Evolutionary conservation across 2,888 invertebrate genomes (phyloP), one percentile per base, ranked within the genome.

Genomic region (Conomelus anceps): DNA sequence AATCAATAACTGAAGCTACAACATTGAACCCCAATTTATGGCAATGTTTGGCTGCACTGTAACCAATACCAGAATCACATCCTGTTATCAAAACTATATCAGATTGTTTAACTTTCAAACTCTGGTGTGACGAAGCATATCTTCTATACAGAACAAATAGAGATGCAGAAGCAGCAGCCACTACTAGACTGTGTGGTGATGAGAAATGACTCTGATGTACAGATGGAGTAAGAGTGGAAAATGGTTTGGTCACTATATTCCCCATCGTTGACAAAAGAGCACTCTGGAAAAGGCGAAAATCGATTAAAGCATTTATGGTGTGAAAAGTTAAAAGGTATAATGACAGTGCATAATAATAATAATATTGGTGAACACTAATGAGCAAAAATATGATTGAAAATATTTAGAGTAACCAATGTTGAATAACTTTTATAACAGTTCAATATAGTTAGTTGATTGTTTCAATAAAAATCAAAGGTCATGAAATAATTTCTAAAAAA

Each of bases 31-130:
- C 97, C 91, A 95, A 94, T 9, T 95, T 93, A 91, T 96, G 94
- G 23, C 95, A 94, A 86, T 90, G 89, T 20, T 90, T 34, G 23
- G 90, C 89, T 85, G 89, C 86, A 1, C 96, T 95, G 93, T 95
- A 97, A 89, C 98, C 98, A 22, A 98, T 94, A 1, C 98, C 98
- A 89, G 97, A 96, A 93, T 98, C 98, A 92, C 98, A 98, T 85
- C 98, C 98, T 9, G 97, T 97, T 91, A 98, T 96, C 22, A 97
- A 90, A 20, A 93, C 91, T 13, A 92, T n/a, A n/a, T 63, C 63
- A n/a, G n/a, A 63, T 63, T n/a, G 63, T 13, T 63, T 63, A n/a
- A n/a, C 13, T n/a, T 20, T 7, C 63, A 63, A 63, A n/a, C 63
- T 63, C 13, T 63, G 20, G n/a, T 20, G 63, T 13, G 63, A 63